phyloP scores from a whole-genome alignment of 2,888 invertebrate species.

The Eugnorisma glareosa region DNA sequence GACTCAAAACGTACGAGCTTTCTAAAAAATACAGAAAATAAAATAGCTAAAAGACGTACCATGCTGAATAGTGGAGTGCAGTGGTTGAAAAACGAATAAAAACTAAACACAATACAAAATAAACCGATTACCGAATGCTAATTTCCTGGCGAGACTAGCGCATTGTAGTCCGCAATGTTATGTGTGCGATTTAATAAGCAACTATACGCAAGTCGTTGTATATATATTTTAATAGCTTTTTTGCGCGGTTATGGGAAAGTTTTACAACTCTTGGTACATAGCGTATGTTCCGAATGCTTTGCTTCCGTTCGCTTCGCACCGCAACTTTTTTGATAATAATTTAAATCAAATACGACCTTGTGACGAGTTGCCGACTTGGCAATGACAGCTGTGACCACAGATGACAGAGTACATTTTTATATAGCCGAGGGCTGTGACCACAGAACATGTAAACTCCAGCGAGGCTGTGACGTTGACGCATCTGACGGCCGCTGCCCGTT shows the following conservation, averaged over 20 bases:
- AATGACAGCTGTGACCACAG: slow-evolving; percentile 21
- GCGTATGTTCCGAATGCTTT: background rate
- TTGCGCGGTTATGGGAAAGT: background rate
- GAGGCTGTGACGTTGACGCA: too few species aligned
- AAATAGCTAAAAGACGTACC: slow-evolving; percentile 75
- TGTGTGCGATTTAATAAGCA: slow-evolving; percentile 23
- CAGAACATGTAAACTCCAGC: too few species aligned
- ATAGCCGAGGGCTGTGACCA: too few species aligned
- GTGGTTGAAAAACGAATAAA: slow-evolving; percentile 70
- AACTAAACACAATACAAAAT: slow-evolving; percentile 75
- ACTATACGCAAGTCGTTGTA: slow-evolving; percentile 2
- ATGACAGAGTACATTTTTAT: too few species aligned
- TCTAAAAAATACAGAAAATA: slow-evolving; percentile 43
- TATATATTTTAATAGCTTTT: slow-evolving; percentile 11
- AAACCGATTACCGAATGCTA: slow-evolving; percentile 74
- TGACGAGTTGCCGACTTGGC: slow-evolving; percentile 27
- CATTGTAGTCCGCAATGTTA: slow-evolving; percentile 57
- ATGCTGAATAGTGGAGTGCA: slow-evolving; percentile 74
- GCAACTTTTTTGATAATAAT: slow-evolving; percentile 18
- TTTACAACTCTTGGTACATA: slow-evolving; percentile 14
- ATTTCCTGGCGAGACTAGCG: slow-evolving; percentile 64
- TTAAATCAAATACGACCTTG: slow-evolving; percentile 15
- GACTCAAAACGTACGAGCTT: slow-evolving; percentile 60
- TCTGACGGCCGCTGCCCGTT: too few species aligned
- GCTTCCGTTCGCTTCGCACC: slow-evolving; percentile 1